Evolutionary conservation across 2,888 invertebrate species (phyloP), one percentile per base, ranked within the genome.

Genomic region (Bombylius major): DNA sequence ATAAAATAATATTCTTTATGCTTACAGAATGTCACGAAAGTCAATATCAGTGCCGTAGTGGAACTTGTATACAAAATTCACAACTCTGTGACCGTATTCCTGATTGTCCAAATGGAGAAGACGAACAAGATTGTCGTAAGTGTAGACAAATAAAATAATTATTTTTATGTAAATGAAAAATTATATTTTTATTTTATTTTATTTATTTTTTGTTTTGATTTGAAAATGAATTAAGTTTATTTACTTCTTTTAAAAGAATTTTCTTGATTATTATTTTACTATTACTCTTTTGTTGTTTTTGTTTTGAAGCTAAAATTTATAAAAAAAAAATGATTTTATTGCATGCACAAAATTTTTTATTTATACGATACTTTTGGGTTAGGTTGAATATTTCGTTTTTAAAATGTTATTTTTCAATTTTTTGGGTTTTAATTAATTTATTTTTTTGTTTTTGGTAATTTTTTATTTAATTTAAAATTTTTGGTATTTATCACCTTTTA

Each of bases 21-120:
- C 59, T 70, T 72, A 8, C 70, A 78, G 79, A 72, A 48, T 85
- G 86, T 65, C 68, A 66, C 3, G 47, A 70, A 4, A 72, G 75
- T 54, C 78, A 86, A 66, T 83, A 79, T 70, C 77, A 74, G 59
- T 87, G 87, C 68, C 71, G 70, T 57, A 80, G 79, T 70, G 79
- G 80, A 5, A 67, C 70, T 34, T 86, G 86, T 70, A 79, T 86
- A 60, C 76, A 79, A 46, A 66, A 63, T 47, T 69, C 67, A 56
- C 69, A 67, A 51, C 75, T 75, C 42, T 85, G 85, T 70, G 76
- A 84, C 65, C 73, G 75, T 42, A 53, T 65, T 5, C 50, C 47
- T 14, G 78, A 85, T 61, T 85, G 85, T 65, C 65, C 67, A 34
- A 83, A 83, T 61, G 73, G 75, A 51, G 79, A 81, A 34, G 86